Base-by-base conservation (phyloP, 2,113 vertebrate species). In the Festucalex cinctus region DNA sequence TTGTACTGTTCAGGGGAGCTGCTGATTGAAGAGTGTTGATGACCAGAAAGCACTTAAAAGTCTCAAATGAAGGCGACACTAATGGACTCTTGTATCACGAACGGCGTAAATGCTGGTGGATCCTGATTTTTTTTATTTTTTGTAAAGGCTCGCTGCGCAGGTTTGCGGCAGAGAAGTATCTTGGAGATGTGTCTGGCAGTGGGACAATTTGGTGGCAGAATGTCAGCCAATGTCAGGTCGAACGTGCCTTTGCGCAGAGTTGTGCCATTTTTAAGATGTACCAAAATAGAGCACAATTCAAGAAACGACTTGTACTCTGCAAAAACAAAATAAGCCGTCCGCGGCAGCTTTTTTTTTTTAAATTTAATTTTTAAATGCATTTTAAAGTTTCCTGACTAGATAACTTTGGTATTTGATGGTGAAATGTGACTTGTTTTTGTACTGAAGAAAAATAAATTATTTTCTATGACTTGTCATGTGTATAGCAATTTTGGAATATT, bases 1-100 rank as follows among this genome's bases (percentile, higher is more conserved):
- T 91, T 98, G 68, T 98, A 98, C 74, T 94, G 94, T 85, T 95
- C 95, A 0, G 94, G 93, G 69, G 95, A 94, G 85, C 88, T 96
- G 74, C 91, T 96, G 43, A 89, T 98, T 0, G 95, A 98, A 48
- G 95, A 98, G 82, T 96, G 96, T 82, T 96, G 90, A 71, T 84
- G 70, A 84, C 35, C 58, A 1, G n/a, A n/a, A 17, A 58, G 32
- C 41, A 8, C 70, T 63, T 22, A 10, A 28, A 46, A 8, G 51
- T 26, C 51, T 53, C 22, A 24, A 53, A 22, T 24, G 51, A 53
- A 22, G 24, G 49, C 5, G 9, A 66, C 68, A 81, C 63, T 57
- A 63, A 62, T n/a, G 19, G 28, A 13, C 60, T 48, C 10, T 2
- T 13, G 14, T 16, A 14, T 61, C 22, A 36, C 8, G 6, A 39